Percentiles rank a stretch among this genome's conserved stretches.
These are phyloP conservation scores for Lampris incognitus DNA, from an alignment of 2,113 vertebrate genomes.

Conservation along the genomic window DNA sequence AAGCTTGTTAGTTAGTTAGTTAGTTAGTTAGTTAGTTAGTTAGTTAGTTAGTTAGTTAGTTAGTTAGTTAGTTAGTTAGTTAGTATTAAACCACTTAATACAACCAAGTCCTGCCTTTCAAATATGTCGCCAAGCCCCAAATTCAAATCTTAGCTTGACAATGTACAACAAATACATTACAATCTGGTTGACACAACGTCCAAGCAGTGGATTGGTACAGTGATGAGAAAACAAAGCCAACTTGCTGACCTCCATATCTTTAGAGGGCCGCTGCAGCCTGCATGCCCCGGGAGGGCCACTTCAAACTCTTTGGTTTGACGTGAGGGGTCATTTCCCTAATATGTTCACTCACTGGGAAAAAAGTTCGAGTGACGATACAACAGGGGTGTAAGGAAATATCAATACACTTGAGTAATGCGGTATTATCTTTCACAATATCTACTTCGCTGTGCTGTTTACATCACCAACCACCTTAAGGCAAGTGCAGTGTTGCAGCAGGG, in stretches of 20 bases:
- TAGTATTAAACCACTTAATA: neutral
- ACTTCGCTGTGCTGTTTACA: too few species aligned
- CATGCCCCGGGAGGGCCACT: neutral
- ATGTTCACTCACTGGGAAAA: slow-evolving; percentile 1
- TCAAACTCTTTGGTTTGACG: neutral
- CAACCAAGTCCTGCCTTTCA: neutral
- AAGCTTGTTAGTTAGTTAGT: neutral
- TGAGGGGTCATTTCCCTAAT: neutral
- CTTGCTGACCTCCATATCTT: neutral
- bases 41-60: neutral
- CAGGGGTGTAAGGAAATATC: too few species aligned
- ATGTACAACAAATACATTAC: neutral
- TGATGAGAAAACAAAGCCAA: neutral
- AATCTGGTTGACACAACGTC: neutral
- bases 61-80: neutral
- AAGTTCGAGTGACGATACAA: too few species aligned
- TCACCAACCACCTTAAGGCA: too few species aligned
- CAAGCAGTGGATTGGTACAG: neutral
- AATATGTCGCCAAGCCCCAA: neutral
- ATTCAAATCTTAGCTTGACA: neutral
- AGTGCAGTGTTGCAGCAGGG: too few species aligned
- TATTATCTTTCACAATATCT: too few species aligned
- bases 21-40: neutral
- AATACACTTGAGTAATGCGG: too few species aligned
- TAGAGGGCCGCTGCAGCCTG: neutral